Conservation (phyloP, 2,888 invertebrate species). For the Blomia tropicalis region DNA sequence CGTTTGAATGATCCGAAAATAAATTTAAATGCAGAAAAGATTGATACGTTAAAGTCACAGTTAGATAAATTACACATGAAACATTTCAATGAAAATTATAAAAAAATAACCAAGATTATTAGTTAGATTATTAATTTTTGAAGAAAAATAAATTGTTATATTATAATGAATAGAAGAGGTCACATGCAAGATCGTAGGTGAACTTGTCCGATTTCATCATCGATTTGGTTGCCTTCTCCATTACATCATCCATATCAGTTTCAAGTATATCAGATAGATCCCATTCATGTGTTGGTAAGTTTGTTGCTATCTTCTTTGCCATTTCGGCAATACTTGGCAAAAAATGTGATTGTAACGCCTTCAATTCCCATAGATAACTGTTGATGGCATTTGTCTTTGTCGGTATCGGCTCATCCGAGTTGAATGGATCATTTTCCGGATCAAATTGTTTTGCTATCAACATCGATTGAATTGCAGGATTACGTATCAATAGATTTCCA, state of each 20-base stretch:
- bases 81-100: conserved; percentile 13
- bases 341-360: conserved; percentile 54
- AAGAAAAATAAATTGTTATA: not conserved
- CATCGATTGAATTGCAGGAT: conserved; percentile 36
- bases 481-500: conserved; percentile 65
- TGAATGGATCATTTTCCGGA: conserved; percentile 54
- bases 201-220: not conserved
- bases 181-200: conserved; percentile 12
- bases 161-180: conserved; percentile 11
- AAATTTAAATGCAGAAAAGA: not conserved
- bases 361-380: conserved; percentile 84
- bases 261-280: conserved; percentile 52
- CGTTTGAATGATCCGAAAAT: not conserved
- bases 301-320: conserved; percentile 52
- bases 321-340: conserved; percentile 54
- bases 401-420: conserved; percentile 64
- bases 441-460: conserved; percentile 32
- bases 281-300: conserved; percentile 50
- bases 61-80: not conserved
- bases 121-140: not conserved
- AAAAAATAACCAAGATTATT: conserved; percentile 3
- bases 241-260: conserved; percentile 32
- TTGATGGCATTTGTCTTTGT: conserved; percentile 60
- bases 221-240: not conserved
- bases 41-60: not conserved